These are phyloP conservation scores for Eilema caniola DNA, from an alignment of 2,888 invertebrate genomes.

Conservation along the genomic window DNA sequence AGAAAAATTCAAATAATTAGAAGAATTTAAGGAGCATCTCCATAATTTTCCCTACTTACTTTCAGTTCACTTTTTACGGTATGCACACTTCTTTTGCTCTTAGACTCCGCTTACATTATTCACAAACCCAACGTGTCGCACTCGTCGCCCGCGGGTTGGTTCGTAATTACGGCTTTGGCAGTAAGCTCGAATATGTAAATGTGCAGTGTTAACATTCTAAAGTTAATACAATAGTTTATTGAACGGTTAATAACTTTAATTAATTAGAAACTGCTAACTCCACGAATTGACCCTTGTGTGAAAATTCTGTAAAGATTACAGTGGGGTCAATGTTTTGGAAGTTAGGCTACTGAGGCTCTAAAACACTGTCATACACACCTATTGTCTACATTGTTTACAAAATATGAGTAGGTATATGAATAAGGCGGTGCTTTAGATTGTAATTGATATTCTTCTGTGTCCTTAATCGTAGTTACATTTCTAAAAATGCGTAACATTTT, in stretches of 20 bases:
- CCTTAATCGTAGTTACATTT: background rate
- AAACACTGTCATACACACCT: too few relatives aligned
- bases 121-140: background rate
- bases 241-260: background rate
- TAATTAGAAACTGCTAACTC: background rate
- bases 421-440: too few relatives aligned
- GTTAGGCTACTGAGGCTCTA: too few relatives aligned
- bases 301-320: background rate
- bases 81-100: background rate
- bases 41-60: background rate
- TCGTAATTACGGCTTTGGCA: slow-evolving; percentile 4
- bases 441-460: background rate
- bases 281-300: background rate
- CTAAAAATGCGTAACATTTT: background rate
- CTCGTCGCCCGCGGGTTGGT: background rate
- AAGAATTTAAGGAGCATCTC: background rate
- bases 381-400: too few relatives aligned
- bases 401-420: too few relatives aligned
- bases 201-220: slow-evolving; percentile 1
- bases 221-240: background rate
- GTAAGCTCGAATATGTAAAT: background rate
- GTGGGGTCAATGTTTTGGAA: background rate
- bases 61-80: background rate
- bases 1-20: background rate
- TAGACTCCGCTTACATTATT: background rate